Conservation (phyloP, 2,888 invertebrate species). For the Euclidia mi region DNA sequence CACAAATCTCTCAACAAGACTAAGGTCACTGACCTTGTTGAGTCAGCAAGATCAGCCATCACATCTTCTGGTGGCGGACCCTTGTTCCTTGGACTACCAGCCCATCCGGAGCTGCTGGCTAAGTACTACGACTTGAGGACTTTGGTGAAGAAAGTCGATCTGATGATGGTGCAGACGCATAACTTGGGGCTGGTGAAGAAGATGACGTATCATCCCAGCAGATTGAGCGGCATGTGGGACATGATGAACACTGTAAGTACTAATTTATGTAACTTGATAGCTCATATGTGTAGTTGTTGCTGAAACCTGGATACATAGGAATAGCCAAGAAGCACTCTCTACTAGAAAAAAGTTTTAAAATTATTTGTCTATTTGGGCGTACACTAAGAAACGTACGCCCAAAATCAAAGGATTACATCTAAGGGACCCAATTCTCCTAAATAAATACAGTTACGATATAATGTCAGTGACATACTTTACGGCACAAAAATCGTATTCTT, state of each 20-base stretch:
- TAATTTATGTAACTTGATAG: background rate
- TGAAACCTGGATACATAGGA: too few relatives aligned
- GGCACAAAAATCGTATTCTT: too few relatives aligned
- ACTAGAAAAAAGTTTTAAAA: too few relatives aligned
- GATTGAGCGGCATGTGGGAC: constrained; percentile 94
- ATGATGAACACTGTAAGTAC: constrained; percentile 93
- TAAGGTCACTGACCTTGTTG: constrained; percentile 83
- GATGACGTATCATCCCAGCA: constrained; percentile 93
- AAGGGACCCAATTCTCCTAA: too few relatives aligned
- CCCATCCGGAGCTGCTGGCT: constrained; percentile 91
- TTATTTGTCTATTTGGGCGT: too few relatives aligned
- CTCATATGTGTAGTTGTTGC: too few relatives aligned
- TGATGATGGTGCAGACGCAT: constrained; percentile 92
- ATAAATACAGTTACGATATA: too few relatives aligned
- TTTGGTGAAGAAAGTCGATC: constrained; percentile 91
- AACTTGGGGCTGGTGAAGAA: constrained; percentile 91
- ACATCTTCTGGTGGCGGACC: constrained; percentile 86
- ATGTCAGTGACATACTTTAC: too few relatives aligned
- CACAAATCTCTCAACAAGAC: constrained; percentile 87
- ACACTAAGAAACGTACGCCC: too few relatives aligned
- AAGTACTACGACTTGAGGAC: constrained; percentile 93
- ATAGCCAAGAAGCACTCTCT: too few relatives aligned
- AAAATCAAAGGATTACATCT: too few relatives aligned
- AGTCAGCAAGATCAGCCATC: constrained; percentile 81
- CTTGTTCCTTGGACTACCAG: constrained; percentile 91